phyloP scores from a whole-genome alignment of 2,113 vertebrate genomes.

The Toxotes jaculatrix region DNA sequence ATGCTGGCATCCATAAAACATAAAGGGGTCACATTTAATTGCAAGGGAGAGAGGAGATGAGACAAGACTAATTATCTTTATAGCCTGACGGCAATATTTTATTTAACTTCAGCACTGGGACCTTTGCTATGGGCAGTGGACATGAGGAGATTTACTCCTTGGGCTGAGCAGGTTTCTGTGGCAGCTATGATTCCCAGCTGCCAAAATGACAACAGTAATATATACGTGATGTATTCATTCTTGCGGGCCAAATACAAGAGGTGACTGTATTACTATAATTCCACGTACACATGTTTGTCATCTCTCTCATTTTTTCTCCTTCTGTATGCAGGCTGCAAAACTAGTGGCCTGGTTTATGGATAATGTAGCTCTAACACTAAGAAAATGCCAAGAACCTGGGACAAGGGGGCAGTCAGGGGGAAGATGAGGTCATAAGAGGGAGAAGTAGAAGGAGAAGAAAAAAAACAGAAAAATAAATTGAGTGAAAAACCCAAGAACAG shows the following conservation, averaged over 20 bases:
- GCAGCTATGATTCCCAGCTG: slow-evolving; percentile 72
- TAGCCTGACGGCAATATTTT: slow-evolving; percentile 84
- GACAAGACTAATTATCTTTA: slow-evolving; percentile 86
- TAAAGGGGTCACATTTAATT: slow-evolving; percentile 86
- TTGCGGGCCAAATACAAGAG: slow-evolving; percentile 66
- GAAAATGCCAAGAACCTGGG: slow-evolving; percentile 27
- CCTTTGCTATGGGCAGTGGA: slow-evolving; percentile 69
- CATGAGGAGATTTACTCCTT: slow-evolving; percentile 70
- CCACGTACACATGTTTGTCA: neutral
- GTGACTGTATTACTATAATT: slow-evolving; percentile 15
- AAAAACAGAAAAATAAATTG: slow-evolving; percentile 82
- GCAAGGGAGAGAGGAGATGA: slow-evolving; percentile 79
- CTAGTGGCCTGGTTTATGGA: slow-evolving; percentile 33
- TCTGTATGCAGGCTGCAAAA: slow-evolving; percentile 57
- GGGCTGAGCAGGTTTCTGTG: slow-evolving; percentile 64
- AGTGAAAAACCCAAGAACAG: slow-evolving; percentile 77
- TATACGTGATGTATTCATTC: slow-evolving; percentile 81
- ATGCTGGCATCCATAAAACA: slow-evolving; percentile 85
- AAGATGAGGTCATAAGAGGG: slow-evolving; percentile 76
- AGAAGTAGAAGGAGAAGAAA: slow-evolving; percentile 74
- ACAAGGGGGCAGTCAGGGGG: slow-evolving; percentile 82
- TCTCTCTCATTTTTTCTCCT: slow-evolving; percentile 69
- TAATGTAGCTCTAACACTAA: slow-evolving; percentile 37
- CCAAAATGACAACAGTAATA: slow-evolving; percentile 74
- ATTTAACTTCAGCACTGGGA: slow-evolving; percentile 79